Conservation (phyloP, 2,113 vertebrate species). For the Tragelaphus strepsiceros region DNA sequence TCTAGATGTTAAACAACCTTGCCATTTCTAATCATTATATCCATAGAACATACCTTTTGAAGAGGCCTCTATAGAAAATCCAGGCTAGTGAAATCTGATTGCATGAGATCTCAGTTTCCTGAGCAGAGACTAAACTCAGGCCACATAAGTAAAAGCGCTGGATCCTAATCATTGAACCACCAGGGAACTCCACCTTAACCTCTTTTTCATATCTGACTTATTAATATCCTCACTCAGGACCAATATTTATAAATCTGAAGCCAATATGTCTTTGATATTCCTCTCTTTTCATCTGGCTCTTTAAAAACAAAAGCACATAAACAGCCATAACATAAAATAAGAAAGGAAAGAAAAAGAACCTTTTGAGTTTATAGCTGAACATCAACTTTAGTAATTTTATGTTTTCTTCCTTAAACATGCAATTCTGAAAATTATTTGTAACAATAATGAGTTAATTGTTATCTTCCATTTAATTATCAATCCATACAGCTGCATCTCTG, state of each 20-base stretch:
- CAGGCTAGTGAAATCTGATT: neutral
- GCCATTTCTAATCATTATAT: neutral
- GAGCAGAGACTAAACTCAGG: neutral
- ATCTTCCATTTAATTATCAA: constrained; percentile 9
- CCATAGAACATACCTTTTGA: neutral
- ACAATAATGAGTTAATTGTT: neutral
- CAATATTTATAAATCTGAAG: neutral
- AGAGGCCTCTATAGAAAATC: neutral
- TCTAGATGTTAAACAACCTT: neutral
- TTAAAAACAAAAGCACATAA: neutral
- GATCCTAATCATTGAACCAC: neutral
- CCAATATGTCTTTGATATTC: constrained; percentile 4
- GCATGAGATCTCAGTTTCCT: neutral
- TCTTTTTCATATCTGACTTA: neutral
- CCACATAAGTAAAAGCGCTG: neutral
- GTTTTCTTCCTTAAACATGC: neutral
- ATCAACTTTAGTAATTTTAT: neutral
- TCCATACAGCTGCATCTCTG: neutral
- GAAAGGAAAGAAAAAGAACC: neutral
- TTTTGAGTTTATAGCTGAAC: neutral
- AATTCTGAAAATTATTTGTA: constrained; percentile 15
- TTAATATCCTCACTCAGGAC: neutral
- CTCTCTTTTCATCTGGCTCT: constrained; percentile 6
- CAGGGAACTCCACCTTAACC: neutral
- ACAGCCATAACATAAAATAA: neutral